Evolutionary conservation across 2,797 vertebrate species (phyloP), one percentile per base, ranked within the genome.

Genomic region (Erethizon dorsatum): DNA sequence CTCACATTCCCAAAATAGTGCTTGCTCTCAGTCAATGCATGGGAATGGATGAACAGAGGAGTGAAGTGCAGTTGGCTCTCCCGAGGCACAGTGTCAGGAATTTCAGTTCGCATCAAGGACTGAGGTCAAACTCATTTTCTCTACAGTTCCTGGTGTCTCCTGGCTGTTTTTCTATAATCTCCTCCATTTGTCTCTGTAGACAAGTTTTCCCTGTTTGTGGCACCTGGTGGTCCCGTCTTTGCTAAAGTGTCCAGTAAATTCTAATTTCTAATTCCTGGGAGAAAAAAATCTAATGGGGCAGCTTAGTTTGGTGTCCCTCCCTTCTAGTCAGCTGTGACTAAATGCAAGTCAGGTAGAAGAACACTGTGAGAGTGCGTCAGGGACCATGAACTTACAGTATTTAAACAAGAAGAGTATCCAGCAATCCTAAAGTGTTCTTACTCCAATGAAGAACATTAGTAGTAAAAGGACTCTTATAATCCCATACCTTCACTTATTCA

Each of bases 261-360:
- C 67, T 73, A 13, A 57, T 86, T 83, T 83, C 67, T 78, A 73
- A n/a, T 83, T 97, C 75, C 18, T n/a, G 41, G 37, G 41, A 79
- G n/a, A 83, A 65, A 88, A 67, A 31, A n/a, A n/a, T 57, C 28
- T 83, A 37, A 31, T 28, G 73, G 33, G 1, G 4, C 61, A 41
- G n/a, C 2, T 85, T 82, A 26, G 20, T 33, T 86, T 89, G 10
- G 14, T 63, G 57, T 18, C 79, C 31, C 61, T 18, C 4, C 14
- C 33, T 83, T 87, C 12, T 5, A 31, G 18, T 84, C 79, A 69
- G 11, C 33, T 85, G 33, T 37, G 24, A 37, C 78, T 61, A 82
- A 90, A 22, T 15, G 79, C 52, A 41, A 83, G 63, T 83, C 83
- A 22, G 56, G 26, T 83, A 57, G 79, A 75, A 89, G 14, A 37